phyloP scores from a whole-genome alignment of 2,888 invertebrate species.

The Eupithecia vulgata region DNA sequence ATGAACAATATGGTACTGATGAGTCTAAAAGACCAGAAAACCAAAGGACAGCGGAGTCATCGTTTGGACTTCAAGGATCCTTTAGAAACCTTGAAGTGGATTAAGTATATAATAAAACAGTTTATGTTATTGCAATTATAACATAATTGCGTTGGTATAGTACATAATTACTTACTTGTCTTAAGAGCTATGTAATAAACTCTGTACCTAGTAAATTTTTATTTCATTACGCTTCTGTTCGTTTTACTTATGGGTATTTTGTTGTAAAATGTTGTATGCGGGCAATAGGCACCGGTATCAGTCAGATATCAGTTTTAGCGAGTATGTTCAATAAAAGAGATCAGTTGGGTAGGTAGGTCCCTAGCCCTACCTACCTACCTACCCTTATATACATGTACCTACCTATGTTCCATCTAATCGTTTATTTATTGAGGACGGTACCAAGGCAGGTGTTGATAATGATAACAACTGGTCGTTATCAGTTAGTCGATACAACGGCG shows the following conservation, averaged over 20 bases:
- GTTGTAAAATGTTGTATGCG: neutral
- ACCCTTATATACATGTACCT: neutral
- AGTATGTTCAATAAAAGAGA: neutral
- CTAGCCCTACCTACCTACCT: neutral
- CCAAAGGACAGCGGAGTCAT: conserved; percentile 71
- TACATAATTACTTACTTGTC: neutral
- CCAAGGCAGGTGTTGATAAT: conserved; percentile 39
- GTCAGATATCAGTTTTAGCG: neutral
- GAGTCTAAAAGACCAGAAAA: conserved; percentile 73
- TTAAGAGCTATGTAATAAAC: neutral
- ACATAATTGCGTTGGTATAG: neutral
- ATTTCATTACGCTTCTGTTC: neutral
- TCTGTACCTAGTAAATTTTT: neutral
- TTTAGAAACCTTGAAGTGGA: conserved; percentile 71
- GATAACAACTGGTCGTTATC: conserved; percentile 55
- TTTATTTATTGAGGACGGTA: conserved; percentile 39
- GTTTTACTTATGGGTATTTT: neutral
- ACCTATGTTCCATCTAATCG: conserved; percentile 25
- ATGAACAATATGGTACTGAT: conserved; percentile 74
- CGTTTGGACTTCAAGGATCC: conserved; percentile 79
- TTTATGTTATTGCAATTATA: neutral
- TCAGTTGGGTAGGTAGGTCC: neutral
- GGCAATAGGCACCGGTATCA: neutral
- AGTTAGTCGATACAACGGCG: conserved; percentile 54
- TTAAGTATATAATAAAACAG: conserved; percentile 28